A percentile compares a stretch with the other conserved stretches of the same genome.
phyloP scores from a whole-genome alignment of 2,888 invertebrate genomes.

The Eupithecia abbreviata region DNA sequence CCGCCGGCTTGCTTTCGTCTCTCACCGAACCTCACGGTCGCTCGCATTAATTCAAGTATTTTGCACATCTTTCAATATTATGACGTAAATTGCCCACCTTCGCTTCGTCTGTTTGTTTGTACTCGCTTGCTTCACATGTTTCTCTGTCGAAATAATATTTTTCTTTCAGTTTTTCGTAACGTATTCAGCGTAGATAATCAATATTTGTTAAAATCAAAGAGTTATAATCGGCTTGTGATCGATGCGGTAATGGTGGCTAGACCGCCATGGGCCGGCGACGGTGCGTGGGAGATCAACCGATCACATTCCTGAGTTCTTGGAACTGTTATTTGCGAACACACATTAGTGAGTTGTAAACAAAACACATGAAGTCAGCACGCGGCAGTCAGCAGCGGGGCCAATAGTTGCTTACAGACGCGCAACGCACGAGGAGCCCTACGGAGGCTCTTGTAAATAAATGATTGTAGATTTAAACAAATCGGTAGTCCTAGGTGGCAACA shows the following conservation, averaged over 20 bases:
- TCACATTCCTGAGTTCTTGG: neutral
- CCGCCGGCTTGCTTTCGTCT: constrained; percentile 16
- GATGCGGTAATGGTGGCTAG: neutral
- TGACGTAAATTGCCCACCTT: constrained; percentile 25
- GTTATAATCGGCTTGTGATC: neutral
- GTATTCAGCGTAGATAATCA: neutral
- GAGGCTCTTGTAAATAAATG: neutral
- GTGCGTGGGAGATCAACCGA: neutral
- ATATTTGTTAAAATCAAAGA: constrained; percentile 13
- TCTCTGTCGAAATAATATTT: constrained; percentile 4
- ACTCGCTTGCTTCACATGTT: constrained; percentile 1
- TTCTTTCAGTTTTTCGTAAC: neutral
- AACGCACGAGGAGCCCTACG: neutral
- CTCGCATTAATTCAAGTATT: constrained; percentile 23
- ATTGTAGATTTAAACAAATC: neutral
- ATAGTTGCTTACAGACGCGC: too few relatives aligned
- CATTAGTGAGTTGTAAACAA: neutral
- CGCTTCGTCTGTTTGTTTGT: constrained; percentile 18
- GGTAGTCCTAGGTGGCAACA: neutral
- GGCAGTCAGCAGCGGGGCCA: neutral
- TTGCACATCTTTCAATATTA: constrained; percentile 16
- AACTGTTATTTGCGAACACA: neutral
- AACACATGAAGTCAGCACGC: neutral
- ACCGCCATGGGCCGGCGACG: neutral
- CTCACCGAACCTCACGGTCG: constrained; percentile 14